phyloP scores from a whole-genome alignment of 2,888 invertebrate species.

The Heliconius aoede region DNA sequence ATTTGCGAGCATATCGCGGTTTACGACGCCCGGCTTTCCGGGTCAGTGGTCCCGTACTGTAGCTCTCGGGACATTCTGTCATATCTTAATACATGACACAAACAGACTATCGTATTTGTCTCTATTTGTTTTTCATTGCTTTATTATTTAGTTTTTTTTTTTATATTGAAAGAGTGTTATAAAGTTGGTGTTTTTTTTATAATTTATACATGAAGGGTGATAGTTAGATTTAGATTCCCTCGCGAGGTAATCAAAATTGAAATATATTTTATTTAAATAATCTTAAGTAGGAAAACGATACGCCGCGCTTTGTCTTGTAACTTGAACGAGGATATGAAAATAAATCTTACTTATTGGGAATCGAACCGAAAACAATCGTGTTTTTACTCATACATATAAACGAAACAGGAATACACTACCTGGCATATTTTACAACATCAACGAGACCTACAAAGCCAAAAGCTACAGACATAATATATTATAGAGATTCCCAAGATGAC shows the following conservation, averaged over 20 bases:
- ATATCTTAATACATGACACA: conserved; percentile 34
- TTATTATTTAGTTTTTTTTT: background rate
- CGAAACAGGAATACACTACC: background rate
- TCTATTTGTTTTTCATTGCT: conserved; percentile 4
- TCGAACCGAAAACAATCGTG: no score
- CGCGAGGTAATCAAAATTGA: no score
- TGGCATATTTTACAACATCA: conserved; percentile 13
- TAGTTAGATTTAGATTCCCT: no score
- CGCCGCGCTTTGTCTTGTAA: background rate
- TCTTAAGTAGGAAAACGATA: no score
- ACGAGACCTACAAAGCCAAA: conserved; percentile 26
- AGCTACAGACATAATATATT: conserved; percentile 32
- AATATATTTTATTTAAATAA: no score
- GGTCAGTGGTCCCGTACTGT: conserved; percentile 40
- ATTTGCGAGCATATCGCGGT: conserved; percentile 30
- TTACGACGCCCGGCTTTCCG: conserved; percentile 37
- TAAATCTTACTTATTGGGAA: no score
- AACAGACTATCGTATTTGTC: conserved; percentile 26
- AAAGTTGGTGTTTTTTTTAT: no score
- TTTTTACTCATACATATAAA: background rate
- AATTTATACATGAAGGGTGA: no score
- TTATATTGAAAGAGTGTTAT: no score
- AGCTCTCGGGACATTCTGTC: conserved; percentile 30
- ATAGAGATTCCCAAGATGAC: conserved; percentile 34
- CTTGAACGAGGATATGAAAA: no score